Evolutionary conservation across 2,888 invertebrate species (phyloP).

Genomic region (Blastobasis adustella): DNA sequence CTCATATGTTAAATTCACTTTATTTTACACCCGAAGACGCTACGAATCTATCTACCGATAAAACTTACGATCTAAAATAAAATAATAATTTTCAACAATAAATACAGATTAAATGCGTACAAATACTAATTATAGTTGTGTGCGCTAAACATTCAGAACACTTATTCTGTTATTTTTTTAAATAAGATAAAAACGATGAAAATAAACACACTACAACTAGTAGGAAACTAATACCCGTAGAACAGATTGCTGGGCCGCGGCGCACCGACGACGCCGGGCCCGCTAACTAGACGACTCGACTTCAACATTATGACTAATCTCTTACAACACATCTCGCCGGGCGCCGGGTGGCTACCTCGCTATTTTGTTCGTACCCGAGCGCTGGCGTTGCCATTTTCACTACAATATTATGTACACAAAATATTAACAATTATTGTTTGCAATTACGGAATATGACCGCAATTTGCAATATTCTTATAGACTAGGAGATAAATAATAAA

Average conservation of each 20-base stretch:
- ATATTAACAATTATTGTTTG: slow-evolving; percentile 38
- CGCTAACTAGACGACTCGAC: slow-evolving; percentile 18
- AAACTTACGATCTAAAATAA: slow-evolving; percentile 56
- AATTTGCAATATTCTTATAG: slow-evolving; percentile 36
- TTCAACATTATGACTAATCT: slow-evolving; percentile 23
- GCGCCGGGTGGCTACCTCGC: slow-evolving; percentile 13
- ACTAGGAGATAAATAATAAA: slow-evolving; percentile 68
- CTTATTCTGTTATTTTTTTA: slow-evolving; percentile 28
- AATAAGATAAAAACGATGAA: slow-evolving; percentile 52
- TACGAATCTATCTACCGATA: slow-evolving; percentile 33
- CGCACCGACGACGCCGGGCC: too few relatives aligned
- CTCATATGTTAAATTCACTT: slow-evolving; percentile 37
- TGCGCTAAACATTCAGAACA: slow-evolving; percentile 57
- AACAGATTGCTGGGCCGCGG: slow-evolving; percentile 53
- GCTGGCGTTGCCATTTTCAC: slow-evolving; percentile 10
- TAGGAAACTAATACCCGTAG: slow-evolving; percentile 77
- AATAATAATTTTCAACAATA: slow-evolving; percentile 73
- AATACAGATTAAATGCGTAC: slow-evolving; percentile 42
- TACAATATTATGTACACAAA: slow-evolving; percentile 31
- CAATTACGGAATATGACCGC: slow-evolving; percentile 29
- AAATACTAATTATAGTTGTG: slow-evolving; percentile 47
- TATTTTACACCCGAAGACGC: slow-evolving; percentile 43
- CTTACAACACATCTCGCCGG: slow-evolving; percentile 16
- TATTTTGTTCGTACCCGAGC: slow-evolving; percentile 10
- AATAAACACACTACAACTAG: slow-evolving; percentile 65